A percentile compares a stretch with the other conserved stretches of the same genome.
These are phyloP conservation scores for Sebastes taczanowskii DNA, from an alignment of 2,797 vertebrate genomes.

Conservation along the genomic window DNA sequence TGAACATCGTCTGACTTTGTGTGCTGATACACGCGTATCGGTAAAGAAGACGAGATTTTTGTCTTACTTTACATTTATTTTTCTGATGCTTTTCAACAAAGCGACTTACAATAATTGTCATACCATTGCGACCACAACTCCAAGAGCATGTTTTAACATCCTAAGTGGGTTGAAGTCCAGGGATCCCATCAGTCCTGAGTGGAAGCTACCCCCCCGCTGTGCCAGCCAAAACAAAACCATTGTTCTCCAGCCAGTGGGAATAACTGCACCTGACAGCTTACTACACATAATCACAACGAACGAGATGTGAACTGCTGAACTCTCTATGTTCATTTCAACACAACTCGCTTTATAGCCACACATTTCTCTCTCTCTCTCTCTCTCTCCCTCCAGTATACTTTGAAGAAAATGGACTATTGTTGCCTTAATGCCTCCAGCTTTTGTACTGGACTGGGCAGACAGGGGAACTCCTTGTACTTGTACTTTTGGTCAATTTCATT, in stretches of 20 bases:
- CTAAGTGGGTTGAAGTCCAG: constrained; percentile 2
- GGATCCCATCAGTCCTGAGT: constrained; percentile 35
- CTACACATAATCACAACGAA: not conserved
- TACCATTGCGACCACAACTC: not conserved
- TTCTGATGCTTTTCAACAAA: not conserved
- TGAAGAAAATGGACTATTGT: not conserved
- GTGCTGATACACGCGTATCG: not conserved
- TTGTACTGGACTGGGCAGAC: not conserved
- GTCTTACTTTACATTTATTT: not conserved
- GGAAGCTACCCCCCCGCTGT: constrained; percentile 35
- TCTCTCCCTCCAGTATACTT: not conserved
- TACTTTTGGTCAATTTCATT: not conserved
- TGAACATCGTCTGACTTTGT: not conserved
- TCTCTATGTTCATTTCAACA: not conserved
- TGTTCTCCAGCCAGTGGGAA: constrained; percentile 57
- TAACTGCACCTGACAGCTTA: constrained; percentile 48
- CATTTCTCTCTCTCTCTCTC: not conserved
- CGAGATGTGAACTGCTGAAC: constrained; percentile 20
- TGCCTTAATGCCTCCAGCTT: not conserved
- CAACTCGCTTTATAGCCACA: not conserved
- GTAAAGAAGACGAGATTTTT: not conserved
- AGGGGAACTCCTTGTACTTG: not conserved
- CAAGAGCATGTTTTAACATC: constrained; percentile 11
- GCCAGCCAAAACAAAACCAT: constrained; percentile 62
- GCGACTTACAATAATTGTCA: not conserved